Conservation (phyloP, 2,888 invertebrate species). For the Hedychridium roseum region DNA sequence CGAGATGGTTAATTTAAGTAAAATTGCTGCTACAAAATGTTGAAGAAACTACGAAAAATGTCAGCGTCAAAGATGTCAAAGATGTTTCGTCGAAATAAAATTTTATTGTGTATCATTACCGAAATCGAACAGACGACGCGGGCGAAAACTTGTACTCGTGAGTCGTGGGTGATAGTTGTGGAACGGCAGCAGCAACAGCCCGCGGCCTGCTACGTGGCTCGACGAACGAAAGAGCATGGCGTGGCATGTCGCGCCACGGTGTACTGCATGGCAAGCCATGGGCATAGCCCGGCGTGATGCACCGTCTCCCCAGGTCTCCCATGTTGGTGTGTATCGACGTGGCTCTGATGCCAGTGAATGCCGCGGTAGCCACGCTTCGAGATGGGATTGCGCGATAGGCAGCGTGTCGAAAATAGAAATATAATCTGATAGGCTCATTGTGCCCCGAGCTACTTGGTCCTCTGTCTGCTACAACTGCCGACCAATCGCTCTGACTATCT, state of each 20-base stretch:
- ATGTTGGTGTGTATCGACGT: constrained; percentile 13
- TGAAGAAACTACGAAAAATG: too few relatives aligned
- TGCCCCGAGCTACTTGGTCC: constrained; percentile 57
- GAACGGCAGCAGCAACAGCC: too few relatives aligned
- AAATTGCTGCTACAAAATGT: too few relatives aligned
- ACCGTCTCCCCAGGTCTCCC: constrained; percentile 8
- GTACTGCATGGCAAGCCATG: constrained; percentile 4
- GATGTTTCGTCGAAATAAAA: too few relatives aligned
- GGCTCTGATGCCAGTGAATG: constrained; percentile 15
- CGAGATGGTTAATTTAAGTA: too few relatives aligned
- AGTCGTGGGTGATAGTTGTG: too few relatives aligned
- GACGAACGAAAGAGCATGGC: constrained; percentile 11
- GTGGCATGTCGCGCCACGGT: background rate
- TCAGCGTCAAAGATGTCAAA: too few relatives aligned
- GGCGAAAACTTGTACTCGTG: too few relatives aligned
- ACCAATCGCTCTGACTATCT: constrained; percentile 43
- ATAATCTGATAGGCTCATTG: constrained; percentile 64
- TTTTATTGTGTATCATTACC: too few relatives aligned
- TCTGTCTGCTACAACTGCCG: constrained; percentile 55
- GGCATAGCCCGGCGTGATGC: constrained; percentile 7
- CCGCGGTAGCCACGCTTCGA: constrained; percentile 55
- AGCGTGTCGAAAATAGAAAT: constrained; percentile 64
- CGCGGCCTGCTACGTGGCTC: too few relatives aligned
- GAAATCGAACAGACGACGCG: too few relatives aligned
- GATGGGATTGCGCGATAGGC: constrained; percentile 62